These are phyloP conservation scores for Zaprionus gabonicus DNA, from an alignment of 1,140 invertebrate genomes.

Conservation along the genomic window DNA sequence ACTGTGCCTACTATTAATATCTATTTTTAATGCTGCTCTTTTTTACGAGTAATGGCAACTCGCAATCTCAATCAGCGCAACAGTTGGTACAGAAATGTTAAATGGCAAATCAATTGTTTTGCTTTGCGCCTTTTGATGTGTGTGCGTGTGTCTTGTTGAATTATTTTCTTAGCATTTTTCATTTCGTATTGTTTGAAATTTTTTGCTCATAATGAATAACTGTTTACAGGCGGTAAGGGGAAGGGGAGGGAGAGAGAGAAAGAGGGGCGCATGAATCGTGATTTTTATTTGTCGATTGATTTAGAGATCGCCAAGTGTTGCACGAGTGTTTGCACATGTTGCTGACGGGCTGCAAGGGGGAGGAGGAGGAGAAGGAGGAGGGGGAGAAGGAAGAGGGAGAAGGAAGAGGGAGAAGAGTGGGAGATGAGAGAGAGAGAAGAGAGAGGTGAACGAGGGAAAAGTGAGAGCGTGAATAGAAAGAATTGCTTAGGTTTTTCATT, in stretches of 20 bases:
- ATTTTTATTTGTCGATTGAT: slow-evolving; percentile 73
- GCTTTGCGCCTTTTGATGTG: slow-evolving; percentile 2
- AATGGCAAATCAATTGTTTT: slow-evolving; percentile 24
- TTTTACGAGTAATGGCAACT: slow-evolving; percentile 1
- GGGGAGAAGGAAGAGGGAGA: too few species aligned
- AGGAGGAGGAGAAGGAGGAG: too few species aligned
- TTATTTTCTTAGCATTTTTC: slow-evolving; percentile 48
- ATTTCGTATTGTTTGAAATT: slow-evolving; percentile 34
- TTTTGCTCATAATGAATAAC: slow-evolving; percentile 57
- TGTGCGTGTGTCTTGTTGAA: slow-evolving; percentile 47
- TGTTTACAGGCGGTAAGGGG: slow-evolving; percentile 9
- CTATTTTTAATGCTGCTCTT: neutral
- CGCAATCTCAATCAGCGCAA: slow-evolving; percentile 22
- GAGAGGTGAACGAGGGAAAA: too few species aligned
- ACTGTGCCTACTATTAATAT: neutral
- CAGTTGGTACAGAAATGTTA: neutral
- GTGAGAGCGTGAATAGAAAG: neutral
- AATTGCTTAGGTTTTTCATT: neutral
- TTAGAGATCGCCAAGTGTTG: slow-evolving; percentile 63
- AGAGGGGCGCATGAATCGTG: slow-evolving; percentile 53
- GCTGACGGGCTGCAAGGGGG: neutral
- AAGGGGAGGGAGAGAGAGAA: too few species aligned
- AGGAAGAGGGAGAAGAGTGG: too few species aligned
- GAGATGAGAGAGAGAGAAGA: too few species aligned
- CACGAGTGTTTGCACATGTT: slow-evolving; percentile 70